These are phyloP conservation scores for Neodiprion virginianus DNA, from an alignment of 1,140 invertebrate genomes.

Conservation along the genomic window DNA sequence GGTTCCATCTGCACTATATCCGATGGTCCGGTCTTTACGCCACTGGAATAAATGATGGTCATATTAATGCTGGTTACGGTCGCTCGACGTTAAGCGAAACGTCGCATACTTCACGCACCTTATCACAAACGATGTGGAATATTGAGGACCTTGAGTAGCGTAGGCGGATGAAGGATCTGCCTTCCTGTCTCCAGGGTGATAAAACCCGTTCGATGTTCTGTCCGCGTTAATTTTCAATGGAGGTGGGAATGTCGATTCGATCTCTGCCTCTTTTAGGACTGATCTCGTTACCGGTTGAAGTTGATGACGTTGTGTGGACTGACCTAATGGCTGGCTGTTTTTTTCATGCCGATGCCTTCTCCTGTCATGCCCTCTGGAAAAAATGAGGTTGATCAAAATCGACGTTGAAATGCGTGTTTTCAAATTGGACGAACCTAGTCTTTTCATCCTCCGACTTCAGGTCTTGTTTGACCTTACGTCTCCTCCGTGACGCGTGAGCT, in stretches of 20 bases:
- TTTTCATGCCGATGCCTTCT: neutral
- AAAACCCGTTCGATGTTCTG: neutral
- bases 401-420: too few species aligned
- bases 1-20: neutral
- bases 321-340: neutral
- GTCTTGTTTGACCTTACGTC: neutral
- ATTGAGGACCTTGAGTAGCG: neutral
- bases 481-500: neutral
- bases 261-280: neutral
- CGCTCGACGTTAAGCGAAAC: too few species aligned
- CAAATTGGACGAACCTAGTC: neutral
- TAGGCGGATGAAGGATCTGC: neutral
- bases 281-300: neutral
- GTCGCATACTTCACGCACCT: neutral
- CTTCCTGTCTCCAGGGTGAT: neutral
- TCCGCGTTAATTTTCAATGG: neutral
- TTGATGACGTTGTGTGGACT: neutral
- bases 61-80: too few species aligned
- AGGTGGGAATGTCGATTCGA: neutral
- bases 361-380: neutral
- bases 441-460: neutral
- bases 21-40: neutral
- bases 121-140: neutral
- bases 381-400: too few species aligned
- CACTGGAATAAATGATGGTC: neutral